Base-by-base conservation (phyloP, 2,888 invertebrate genomes). In the Tiphia femorata region DNA sequence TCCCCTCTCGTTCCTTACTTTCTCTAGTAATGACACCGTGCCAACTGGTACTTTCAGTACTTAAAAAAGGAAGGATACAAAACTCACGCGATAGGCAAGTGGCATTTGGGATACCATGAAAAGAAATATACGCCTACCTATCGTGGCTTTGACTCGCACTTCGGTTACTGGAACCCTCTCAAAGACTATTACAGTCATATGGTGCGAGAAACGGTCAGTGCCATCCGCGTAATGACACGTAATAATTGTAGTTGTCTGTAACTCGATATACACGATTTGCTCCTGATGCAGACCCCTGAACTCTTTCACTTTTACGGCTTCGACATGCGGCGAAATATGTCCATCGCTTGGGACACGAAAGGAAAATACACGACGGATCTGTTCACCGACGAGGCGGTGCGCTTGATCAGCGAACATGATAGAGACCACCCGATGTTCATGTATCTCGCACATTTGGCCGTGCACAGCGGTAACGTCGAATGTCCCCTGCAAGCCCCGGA, bases 41-140 rank as follows among this genome's bases (percentile, higher is more conserved):
- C n/a, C n/a, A n/a, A n/a, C n/a, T n/a, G n/a, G n/a, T n/a, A n/a
- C n/a, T 58, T 49, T 5, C 84, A 89, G 82, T 87, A 91, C 61
- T 85, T 93, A 49, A 84, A 81, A 64, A 83, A 85, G 14, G 77
- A 86, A 3, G 94, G 93, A 0, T 97, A 96, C 83, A 83, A 85
- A 4, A 95, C 95, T 0, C 91, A 94, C 79, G 86, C 94, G 21
- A 88, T 97, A 7, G 97, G 97, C 17, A 97, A 97, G 85, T 97
- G 96, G 96, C 92, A 93, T 80, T 87, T 96, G 55, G 96, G 96
- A 1, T 93, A 91, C 85, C 91, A 89, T 62, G 86, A 87, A 49
- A 86, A 86, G 48, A 89, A 89, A 67, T 93, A 89, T 78, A 88
- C 92, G 1, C 95, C 94, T 0, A 88, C 88, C 1, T 86, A 86